Conservation (phyloP, 2,888 invertebrate species). For the Escarpia spicata region DNA sequence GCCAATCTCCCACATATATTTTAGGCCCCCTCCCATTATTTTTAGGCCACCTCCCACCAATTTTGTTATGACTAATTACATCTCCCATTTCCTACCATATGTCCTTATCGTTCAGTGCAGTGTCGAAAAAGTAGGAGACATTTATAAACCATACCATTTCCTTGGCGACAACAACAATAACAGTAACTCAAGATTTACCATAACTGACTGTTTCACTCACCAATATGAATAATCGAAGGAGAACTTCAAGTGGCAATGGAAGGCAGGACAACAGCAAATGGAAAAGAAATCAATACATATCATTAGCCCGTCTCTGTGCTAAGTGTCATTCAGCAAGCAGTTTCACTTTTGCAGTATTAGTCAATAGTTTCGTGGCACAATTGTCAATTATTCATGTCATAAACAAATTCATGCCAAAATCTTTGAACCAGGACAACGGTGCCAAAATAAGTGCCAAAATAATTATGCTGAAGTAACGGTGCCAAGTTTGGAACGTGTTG, state of each 20-base stretch:
- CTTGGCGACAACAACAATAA: background rate
- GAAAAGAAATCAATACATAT: conserved; percentile 9
- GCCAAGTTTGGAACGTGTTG: no score
- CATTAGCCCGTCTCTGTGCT: background rate
- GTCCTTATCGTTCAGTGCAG: no score
- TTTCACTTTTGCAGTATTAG: background rate
- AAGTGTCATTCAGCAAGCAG: background rate
- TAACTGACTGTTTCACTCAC: conserved; percentile 50
- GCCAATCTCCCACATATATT: no score
- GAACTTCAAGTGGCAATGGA: conserved; percentile 46
- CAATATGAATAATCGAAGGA: conserved; percentile 65
- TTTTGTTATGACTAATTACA: no score
- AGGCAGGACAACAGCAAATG: conserved; percentile 22
- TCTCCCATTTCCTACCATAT: no score
- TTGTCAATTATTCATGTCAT: background rate
- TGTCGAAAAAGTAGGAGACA: no score
- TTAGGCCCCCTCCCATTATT: no score
- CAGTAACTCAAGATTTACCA: background rate
- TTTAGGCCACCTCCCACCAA: no score
- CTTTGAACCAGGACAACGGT: background rate
- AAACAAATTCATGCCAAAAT: background rate
- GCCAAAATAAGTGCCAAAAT: background rate
- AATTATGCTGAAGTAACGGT: background rate
- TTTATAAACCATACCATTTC: background rate
- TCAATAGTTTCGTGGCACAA: background rate